Percentiles rank a stretch among this genome's conserved stretches.
These are phyloP conservation scores for Automeris io DNA, from an alignment of 2,888 invertebrate genomes.

Conservation along the genomic window DNA sequence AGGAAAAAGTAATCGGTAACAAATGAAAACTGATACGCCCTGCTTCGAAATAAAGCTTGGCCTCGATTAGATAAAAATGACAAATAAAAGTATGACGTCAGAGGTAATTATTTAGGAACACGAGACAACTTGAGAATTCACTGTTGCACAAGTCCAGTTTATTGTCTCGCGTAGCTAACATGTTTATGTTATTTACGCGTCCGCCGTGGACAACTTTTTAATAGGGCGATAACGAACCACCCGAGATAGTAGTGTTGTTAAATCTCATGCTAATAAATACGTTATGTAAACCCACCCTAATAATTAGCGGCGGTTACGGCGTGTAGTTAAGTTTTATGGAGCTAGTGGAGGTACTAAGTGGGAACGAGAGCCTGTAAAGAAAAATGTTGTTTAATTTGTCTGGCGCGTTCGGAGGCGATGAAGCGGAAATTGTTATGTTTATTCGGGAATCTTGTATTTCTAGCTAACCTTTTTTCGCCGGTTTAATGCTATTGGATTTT, in stretches of 20 bases:
- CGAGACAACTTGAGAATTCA: conserved; percentile 7
- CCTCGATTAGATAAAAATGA: neutral
- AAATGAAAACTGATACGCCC: no score
- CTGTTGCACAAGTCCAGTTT: conserved; percentile 10
- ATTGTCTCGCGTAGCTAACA: conserved; percentile 33
- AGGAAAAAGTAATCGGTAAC: no score
- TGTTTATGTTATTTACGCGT: conserved; percentile 66
- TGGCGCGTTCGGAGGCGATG: conserved; percentile 56
- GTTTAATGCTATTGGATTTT: conserved; percentile 66
- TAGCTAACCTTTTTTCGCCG: conserved; percentile 45
- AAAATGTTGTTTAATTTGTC: conserved; percentile 74
- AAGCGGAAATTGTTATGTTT: conserved; percentile 69
- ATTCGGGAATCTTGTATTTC: conserved; percentile 54
- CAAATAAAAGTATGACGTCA: conserved; percentile 14
- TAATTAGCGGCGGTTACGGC: conserved; percentile 74
- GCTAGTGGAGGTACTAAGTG: conserved; percentile 48
- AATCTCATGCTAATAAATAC: conserved; percentile 75
- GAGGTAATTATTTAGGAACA: conserved; percentile 11
- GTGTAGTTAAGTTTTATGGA: conserved; percentile 73
- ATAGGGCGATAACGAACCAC: conserved; percentile 74
- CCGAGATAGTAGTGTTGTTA: conserved; percentile 64
- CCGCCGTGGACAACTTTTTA: conserved; percentile 74
- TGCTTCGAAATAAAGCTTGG: neutral
- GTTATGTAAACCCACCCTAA: conserved; percentile 76
- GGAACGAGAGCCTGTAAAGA: conserved; percentile 48